Conservation (phyloP, 1,140 invertebrate species). For the Episyrphus balteatus region DNA sequence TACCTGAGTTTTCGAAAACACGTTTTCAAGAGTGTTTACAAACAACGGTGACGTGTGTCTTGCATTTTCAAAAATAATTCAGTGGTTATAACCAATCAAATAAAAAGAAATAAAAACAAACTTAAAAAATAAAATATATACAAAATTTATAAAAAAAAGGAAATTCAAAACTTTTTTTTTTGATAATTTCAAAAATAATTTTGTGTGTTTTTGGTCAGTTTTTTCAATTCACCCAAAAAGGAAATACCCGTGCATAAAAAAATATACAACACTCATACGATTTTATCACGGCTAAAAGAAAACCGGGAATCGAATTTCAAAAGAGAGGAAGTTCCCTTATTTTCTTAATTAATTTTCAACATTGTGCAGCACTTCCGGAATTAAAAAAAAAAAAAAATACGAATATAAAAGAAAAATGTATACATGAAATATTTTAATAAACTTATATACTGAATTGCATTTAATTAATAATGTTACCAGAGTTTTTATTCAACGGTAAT, state of each 20-base stretch:
- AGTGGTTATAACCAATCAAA: too few species aligned
- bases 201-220: too few species aligned
- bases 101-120: too few species aligned
- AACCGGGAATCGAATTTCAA: background rate
- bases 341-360: background rate
- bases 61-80: background rate
- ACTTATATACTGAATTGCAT: background rate
- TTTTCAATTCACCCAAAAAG: too few species aligned
- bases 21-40: background rate
- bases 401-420: background rate
- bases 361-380: background rate
- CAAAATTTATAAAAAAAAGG: too few species aligned
- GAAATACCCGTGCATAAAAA: too few species aligned
- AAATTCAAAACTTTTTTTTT: too few species aligned
- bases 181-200: too few species aligned
- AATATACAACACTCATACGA: too few species aligned
- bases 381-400: slow-evolving; percentile 3
- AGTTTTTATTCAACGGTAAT: slow-evolving; percentile 9
- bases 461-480: slow-evolving; percentile 5
- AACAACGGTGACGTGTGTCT: background rate
- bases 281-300: too few species aligned
- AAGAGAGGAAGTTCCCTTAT: background rate
- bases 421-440: background rate
- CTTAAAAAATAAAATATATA: too few species aligned
- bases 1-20: background rate